These are phyloP conservation scores for Macaca mulatta DNA, from an alignment of 2,113 vertebrate species.

Conservation along the genomic window DNA sequence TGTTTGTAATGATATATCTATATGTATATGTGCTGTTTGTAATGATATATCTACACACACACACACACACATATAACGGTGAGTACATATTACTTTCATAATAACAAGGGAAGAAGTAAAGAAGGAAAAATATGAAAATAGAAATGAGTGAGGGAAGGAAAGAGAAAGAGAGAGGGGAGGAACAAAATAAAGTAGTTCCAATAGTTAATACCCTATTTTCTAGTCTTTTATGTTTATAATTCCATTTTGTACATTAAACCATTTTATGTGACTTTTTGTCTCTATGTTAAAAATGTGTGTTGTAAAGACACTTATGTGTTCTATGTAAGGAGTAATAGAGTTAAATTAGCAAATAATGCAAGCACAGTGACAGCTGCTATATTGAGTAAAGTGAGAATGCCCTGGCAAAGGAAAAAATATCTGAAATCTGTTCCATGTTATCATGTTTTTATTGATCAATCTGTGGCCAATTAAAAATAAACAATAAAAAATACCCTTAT, in stretches of 20 bases:
- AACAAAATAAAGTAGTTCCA: not conserved
- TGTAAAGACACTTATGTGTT: not conserved
- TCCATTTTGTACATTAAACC: conserved; percentile 32
- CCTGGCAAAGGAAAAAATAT: conserved; percentile 51
- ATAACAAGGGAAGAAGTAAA: not conserved
- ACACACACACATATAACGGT: not conserved
- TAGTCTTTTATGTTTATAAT: not conserved
- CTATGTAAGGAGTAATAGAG: conserved; percentile 19
- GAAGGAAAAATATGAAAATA: not conserved
- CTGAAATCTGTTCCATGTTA: conserved; percentile 64
- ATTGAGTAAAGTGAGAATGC: conserved; percentile 48
- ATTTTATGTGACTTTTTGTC: conserved; percentile 19
- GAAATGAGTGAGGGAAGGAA: not conserved
- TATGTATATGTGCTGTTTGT: not conserved
- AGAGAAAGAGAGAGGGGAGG: not conserved
- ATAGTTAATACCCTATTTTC: not conserved
- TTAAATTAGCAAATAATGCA: conserved; percentile 59
- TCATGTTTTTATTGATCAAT: conserved; percentile 60
- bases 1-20: not conserved
- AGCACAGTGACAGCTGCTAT: conserved; percentile 55
- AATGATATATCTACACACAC: not conserved
- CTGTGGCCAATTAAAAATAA: conserved; percentile 71
- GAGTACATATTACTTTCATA: not conserved
- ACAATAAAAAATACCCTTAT: conserved; percentile 26
- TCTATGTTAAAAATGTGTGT: not conserved